Percentiles rank a stretch among this genome's conserved stretches.
phyloP scores from a whole-genome alignment of 2,113 vertebrate genomes.

The Silurus asotus region DNA sequence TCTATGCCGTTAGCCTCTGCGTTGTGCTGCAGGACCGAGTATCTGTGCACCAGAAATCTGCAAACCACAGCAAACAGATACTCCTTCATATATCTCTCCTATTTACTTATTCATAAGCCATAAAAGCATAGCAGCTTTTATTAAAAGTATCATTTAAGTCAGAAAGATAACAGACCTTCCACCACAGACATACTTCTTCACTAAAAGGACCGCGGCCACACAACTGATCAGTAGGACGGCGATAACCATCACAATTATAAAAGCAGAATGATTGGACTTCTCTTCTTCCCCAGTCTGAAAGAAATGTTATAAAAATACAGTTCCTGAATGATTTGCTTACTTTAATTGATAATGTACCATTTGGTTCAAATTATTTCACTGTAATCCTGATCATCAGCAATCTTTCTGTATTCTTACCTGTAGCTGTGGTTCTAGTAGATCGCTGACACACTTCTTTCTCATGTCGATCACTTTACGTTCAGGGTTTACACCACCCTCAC shows the following conservation, averaged over 20 bases:
- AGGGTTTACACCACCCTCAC: slow-evolving; percentile 80
- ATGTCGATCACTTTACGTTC: slow-evolving; percentile 79
- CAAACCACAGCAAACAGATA: not conserved
- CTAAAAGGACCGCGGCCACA: slow-evolving; percentile 75
- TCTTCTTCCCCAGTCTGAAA: slow-evolving; percentile 55
- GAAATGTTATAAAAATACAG: not conserved
- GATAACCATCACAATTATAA: slow-evolving; percentile 80
- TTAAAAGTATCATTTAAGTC: not conserved
- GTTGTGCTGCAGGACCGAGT: slow-evolving; percentile 85
- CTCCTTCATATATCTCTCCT: not conserved
- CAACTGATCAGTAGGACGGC: slow-evolving; percentile 75
- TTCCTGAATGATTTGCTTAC: not conserved
- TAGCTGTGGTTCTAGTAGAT: slow-evolving; percentile 63
- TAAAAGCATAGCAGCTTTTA: not conserved
- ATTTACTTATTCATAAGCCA: not conserved
- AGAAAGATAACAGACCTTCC: slow-evolving; percentile 79
- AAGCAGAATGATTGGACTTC: slow-evolving; percentile 68
- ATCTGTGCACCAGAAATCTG: slow-evolving; percentile 92
- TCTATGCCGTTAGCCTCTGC: slow-evolving; percentile 82
- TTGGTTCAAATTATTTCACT: not conserved
- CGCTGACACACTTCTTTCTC: slow-evolving; percentile 82
- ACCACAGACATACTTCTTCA: slow-evolving; percentile 93
- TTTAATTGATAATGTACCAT: not conserved
- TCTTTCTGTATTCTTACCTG: slow-evolving; percentile 59
- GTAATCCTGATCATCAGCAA: not conserved